Conservation (phyloP, 1,140 invertebrate genomes). For the Pogonognathellus flavescens region DNA sequence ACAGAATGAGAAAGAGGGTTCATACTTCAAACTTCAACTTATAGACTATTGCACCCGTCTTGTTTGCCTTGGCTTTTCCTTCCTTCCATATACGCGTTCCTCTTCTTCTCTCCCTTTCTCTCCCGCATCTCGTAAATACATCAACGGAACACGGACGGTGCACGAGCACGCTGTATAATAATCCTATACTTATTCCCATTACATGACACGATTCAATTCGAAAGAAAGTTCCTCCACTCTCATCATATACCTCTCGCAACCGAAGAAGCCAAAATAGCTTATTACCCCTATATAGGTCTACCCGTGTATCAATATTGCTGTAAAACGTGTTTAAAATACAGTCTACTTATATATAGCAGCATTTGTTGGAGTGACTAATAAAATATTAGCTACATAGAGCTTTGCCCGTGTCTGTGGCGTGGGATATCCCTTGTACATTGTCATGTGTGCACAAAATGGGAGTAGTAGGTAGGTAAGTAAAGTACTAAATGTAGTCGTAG, state of each 20-base stretch:
- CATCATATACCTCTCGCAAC: not conserved
- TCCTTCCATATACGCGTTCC: not conserved
- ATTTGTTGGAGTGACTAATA: too few relatives aligned
- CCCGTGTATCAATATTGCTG: too few relatives aligned
- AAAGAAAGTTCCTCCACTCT: not conserved
- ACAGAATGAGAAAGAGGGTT: slow-evolving; percentile 30
- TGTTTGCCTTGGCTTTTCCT: slow-evolving; percentile 37
- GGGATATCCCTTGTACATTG: slow-evolving; percentile 30
- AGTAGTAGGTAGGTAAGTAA: not conserved
- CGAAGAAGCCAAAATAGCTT: not conserved
- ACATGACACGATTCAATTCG: slow-evolving; percentile 4
- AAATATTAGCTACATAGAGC: too few relatives aligned
- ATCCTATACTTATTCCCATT: too few relatives aligned
- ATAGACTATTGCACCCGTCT: slow-evolving; percentile 44
- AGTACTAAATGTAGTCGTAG: too few relatives aligned
- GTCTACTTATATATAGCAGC: too few relatives aligned
- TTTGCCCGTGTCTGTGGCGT: not conserved
- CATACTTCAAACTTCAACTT: slow-evolving; percentile 31
- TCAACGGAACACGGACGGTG: too few relatives aligned
- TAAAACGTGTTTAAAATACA: too few relatives aligned
- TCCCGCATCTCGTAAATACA: not conserved
- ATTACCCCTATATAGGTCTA: not conserved
- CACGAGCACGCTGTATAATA: too few relatives aligned
- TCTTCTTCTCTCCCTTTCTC: not conserved
- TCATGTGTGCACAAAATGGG: slow-evolving; percentile 29